Evolutionary conservation across 2,888 invertebrate genomes (phyloP).

Genomic region (Microplitis deprimator): DNA sequence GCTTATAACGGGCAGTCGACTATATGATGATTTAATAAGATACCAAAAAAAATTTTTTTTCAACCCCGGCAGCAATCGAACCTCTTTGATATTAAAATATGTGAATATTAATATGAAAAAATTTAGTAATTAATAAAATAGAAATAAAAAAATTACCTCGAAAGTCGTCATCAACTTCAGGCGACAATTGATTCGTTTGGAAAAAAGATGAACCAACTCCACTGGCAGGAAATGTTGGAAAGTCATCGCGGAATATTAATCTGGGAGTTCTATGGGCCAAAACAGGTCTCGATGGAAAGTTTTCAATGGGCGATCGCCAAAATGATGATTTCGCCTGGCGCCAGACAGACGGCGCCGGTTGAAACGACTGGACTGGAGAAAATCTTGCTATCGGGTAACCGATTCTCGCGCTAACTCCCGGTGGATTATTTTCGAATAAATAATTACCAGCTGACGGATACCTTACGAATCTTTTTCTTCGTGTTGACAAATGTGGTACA

Average conservation of each 20-base stretch:
- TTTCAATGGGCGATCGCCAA: conserved; percentile 59
- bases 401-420: conserved; percentile 46
- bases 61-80: too few species aligned
- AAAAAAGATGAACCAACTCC: conserved; percentile 62
- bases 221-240: conserved; percentile 58
- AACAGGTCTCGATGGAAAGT: conserved; percentile 57
- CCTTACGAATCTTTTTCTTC: conserved; percentile 59
- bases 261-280: conserved; percentile 68
- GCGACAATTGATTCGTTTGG: conserved; percentile 64
- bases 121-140: not conserved
- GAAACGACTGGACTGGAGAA: conserved; percentile 47
- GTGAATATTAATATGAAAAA: too few species aligned
- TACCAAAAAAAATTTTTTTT: too few species aligned
- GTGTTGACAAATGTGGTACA: conserved; percentile 1
- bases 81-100: too few species aligned
- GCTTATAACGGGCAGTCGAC: too few species aligned
- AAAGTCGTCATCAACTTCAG: conserved; percentile 66
- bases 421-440: conserved; percentile 52
- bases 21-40: too few species aligned
- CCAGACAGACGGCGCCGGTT: conserved; percentile 59
- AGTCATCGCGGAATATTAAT: conserved; percentile 68
- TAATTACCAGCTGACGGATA: conserved; percentile 61
- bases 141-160: conserved; percentile 60
- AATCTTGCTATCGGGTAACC: conserved; percentile 55
- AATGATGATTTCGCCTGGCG: conserved; percentile 65